Evolutionary conservation across 2,113 vertebrate genomes (phyloP).

Genomic region (Burhinus bistriatus): DNA sequence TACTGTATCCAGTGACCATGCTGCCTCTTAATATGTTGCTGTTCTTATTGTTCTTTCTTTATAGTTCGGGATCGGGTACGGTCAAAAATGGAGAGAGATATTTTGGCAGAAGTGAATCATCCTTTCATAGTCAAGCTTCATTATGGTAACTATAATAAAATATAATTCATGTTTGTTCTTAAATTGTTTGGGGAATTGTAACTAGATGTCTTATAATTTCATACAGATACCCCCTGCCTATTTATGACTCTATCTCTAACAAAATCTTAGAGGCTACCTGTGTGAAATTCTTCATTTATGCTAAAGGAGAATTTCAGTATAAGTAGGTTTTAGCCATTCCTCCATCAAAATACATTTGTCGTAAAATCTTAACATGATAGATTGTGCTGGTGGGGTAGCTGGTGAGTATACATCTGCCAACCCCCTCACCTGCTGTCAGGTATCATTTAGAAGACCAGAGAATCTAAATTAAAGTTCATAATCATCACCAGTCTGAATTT

Average conservation of each 20-base stretch:
- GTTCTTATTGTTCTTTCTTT: constrained; percentile 1
- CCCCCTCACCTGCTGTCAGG: not conserved
- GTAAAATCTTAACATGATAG: accelerated
- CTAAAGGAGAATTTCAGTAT: not conserved
- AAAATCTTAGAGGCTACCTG: not conserved
- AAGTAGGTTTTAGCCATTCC: not conserved
- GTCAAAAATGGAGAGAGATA: constrained; percentile 97
- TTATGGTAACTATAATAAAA: constrained; percentile 79
- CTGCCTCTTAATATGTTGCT: not conserved
- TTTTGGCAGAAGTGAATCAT: constrained; percentile 95
- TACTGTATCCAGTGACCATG: not conserved
- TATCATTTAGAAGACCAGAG: not conserved
- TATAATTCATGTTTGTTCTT: not conserved
- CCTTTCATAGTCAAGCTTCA: constrained; percentile 97
- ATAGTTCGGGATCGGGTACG: constrained; percentile 91
- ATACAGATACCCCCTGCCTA: not conserved
- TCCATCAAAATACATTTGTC: not conserved
- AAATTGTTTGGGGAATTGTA: not conserved
- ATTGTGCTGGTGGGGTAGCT: not conserved
- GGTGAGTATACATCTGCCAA: not conserved
- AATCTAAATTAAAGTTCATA: not conserved
- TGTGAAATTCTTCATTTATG: not conserved
- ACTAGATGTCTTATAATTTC: not conserved
- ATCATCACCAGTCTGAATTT: not conserved
- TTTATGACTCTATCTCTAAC: not conserved